A percentile compares a stretch with the other conserved stretches of the same genome.
These are phyloP conservation scores for Pachliopta kotzebuea DNA, from an alignment of 2,888 invertebrate genomes.

Conservation along the genomic window DNA sequence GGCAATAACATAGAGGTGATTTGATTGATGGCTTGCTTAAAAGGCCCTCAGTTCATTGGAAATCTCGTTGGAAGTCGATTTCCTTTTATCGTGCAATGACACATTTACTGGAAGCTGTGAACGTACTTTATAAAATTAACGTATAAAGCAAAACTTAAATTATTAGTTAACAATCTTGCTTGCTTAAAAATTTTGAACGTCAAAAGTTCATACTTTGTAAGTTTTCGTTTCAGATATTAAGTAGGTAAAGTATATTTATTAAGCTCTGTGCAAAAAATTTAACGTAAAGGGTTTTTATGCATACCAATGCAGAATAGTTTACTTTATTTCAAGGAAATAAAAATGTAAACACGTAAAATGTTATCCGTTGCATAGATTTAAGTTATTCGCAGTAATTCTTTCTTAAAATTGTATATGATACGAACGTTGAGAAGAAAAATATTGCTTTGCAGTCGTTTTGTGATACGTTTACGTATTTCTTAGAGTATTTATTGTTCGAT, in stretches of 20 bases:
- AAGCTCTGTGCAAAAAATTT: no score
- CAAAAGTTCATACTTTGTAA: neutral
- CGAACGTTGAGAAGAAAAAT: constrained; percentile 9
- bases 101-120: neutral
- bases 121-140: neutral
- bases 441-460: neutral
- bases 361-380: neutral
- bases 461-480: constrained; percentile 6
- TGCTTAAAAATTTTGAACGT: no score
- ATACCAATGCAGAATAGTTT: no score
- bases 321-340: neutral
- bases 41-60: constrained; percentile 16
- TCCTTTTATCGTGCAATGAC: constrained; percentile 3
- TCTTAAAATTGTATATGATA: neutral
- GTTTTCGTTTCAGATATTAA: no score
- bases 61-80: constrained; percentile 16
- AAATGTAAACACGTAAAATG: neutral
- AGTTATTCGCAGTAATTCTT: neutral
- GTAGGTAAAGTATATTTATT: no score
- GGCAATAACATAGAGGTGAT: constrained; percentile 16
- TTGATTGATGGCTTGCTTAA: constrained; percentile 22
- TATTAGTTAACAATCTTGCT: neutral
- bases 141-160: neutral
- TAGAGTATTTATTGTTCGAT: constrained; percentile 14
- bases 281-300: no score